Evolutionary conservation across 2,113 vertebrate genomes (phyloP).

Genomic region (Rutilus rutilus): DNA sequence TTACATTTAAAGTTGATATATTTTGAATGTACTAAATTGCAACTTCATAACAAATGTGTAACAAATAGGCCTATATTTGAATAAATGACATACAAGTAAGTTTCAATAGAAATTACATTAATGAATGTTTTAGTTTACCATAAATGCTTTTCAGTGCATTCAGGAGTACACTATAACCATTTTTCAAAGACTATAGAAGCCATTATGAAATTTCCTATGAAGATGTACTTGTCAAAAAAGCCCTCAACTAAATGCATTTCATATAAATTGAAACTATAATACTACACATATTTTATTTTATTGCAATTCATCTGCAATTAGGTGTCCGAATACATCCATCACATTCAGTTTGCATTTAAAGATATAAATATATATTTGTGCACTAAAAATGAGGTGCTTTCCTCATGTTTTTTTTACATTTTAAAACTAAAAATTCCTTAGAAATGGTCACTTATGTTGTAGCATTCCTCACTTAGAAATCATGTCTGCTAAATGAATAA

Average conservation of each 20-base stretch:
- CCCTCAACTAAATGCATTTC: no score
- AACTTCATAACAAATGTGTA: no score
- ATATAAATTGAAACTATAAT: no score
- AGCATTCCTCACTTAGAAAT: neutral
- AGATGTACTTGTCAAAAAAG: no score
- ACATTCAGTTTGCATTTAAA: neutral
- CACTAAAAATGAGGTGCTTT: neutral
- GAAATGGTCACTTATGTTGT: neutral
- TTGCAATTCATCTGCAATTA: neutral
- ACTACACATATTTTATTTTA: neutral
- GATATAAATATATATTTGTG: neutral
- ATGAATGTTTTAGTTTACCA: neutral
- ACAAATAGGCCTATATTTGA: no score
- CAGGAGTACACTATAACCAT: no score
- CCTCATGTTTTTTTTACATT: neutral
- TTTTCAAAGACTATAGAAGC: no score
- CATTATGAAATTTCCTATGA: no score
- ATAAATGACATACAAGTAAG: neutral
- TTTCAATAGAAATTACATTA: neutral
- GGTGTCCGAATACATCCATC: neutral
- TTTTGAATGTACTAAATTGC: no score
- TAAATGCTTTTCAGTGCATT: neutral
- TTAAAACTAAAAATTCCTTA: neutral
- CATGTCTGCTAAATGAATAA: neutral
- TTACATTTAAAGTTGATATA: no score